Conservation (phyloP, 53 echinoderm and acorn worm genomes). For the Patiria pectinifera region DNA sequence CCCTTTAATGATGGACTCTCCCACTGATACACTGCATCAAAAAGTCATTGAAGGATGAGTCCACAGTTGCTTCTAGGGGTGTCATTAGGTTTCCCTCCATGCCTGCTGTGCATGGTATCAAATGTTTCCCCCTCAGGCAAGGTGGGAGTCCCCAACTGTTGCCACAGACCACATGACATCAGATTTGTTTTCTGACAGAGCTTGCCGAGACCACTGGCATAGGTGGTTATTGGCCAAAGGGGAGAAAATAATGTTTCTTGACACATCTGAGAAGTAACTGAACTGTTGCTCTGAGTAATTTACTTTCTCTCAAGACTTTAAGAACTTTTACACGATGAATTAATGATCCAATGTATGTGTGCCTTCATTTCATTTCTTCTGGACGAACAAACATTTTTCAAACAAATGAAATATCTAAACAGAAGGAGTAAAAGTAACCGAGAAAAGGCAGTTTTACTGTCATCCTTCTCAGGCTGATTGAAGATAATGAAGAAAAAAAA, state of each 20-base stretch:
- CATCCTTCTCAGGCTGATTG: no score
- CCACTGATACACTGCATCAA: background rate
- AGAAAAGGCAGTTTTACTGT: no score
- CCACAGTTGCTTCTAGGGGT: conserved; percentile 47
- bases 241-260: conserved; percentile 4
- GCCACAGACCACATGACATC: conserved; percentile 62
- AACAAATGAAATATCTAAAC: no score
- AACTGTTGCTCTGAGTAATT: background rate
- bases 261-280: background rate
- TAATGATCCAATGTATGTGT: no score
- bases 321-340: no score
- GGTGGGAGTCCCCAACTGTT: conserved; percentile 66
- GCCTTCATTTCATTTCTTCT: no score
- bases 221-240: conserved; percentile 12
- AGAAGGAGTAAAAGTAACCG: no score
- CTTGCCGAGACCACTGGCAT: background rate
- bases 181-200: conserved; percentile 41
- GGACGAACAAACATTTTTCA: no score
- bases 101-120: conserved; percentile 59
- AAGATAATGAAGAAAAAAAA: no score
- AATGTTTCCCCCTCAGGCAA: conserved; percentile 66
- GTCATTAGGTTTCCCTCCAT: conserved; percentile 51
- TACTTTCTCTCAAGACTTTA: background rate
- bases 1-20: conserved; percentile 19
- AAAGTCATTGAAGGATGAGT: conserved; percentile 43